Conservation (phyloP, 1,140 invertebrate genomes). For the Leptinotarsa undecemlineata region DNA sequence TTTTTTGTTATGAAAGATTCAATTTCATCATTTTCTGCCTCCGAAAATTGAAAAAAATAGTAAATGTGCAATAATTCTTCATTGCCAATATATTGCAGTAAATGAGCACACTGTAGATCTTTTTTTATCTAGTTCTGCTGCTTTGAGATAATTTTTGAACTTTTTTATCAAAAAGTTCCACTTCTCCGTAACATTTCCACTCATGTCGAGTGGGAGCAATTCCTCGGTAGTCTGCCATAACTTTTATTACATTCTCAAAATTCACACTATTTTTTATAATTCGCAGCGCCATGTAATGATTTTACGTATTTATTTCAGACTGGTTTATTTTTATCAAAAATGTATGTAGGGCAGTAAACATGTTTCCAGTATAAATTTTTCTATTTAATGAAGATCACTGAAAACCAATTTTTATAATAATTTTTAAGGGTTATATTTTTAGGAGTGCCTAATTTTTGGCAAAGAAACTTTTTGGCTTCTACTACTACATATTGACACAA, state of each 20-base stretch:
- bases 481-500: too few relatives aligned
- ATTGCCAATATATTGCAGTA: constrained; percentile 14
- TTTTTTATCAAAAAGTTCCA: constrained; percentile 45
- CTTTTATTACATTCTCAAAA: background rate
- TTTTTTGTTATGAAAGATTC: background rate
- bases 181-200: constrained; percentile 44
- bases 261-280: background rate
- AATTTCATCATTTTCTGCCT: background rate
- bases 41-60: background rate
- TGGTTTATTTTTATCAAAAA: background rate
- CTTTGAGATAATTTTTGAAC: constrained; percentile 45
- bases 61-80: constrained; percentile 40
- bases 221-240: background rate
- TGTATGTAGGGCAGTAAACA: background rate
- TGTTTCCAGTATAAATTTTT: too few relatives aligned
- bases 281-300: background rate
- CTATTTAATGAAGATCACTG: too few relatives aligned
- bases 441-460: too few relatives aligned
- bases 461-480: too few relatives aligned
- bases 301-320: background rate
- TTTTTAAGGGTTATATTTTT: too few relatives aligned
- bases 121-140: constrained; percentile 40
- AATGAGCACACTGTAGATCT: constrained; percentile 38
- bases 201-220: constrained; percentile 17
- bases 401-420: too few relatives aligned